A percentile compares a stretch with the other conserved stretches of the same genome.
These are phyloP conservation scores for Oreortyx pictus DNA, from an alignment of 2,797 vertebrate species.

Conservation along the genomic window DNA sequence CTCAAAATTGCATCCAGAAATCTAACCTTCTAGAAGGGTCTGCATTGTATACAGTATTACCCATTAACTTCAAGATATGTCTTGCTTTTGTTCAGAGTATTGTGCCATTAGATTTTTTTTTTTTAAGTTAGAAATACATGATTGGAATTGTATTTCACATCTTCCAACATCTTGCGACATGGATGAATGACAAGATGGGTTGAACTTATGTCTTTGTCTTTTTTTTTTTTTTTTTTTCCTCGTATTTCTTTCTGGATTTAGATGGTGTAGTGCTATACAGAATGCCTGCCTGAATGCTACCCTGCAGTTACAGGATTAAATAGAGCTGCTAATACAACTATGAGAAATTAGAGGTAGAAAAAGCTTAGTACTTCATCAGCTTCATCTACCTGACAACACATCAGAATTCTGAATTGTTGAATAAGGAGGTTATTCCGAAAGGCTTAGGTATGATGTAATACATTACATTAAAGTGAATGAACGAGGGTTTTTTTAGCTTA, in stretches of 20 bases:
- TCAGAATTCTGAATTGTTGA: conserved; percentile 13
- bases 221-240: background rate
- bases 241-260: conserved; percentile 58
- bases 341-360: conserved; percentile 64
- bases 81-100: conserved; percentile 65
- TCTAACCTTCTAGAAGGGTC: conserved; percentile 64
- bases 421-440: conserved; percentile 23
- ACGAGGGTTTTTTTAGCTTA: background rate
- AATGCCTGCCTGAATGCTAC: conserved; percentile 48
- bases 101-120: conserved; percentile 15
- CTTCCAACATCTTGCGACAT: conserved; percentile 13
- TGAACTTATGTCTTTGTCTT: conserved; percentile 51
- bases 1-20: conserved; percentile 67
- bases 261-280: conserved; percentile 52
- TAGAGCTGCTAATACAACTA: conserved; percentile 60
- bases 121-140: conserved; percentile 59
- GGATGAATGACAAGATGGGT: conserved; percentile 57
- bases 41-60: conserved; percentile 59
- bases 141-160: conserved; percentile 63
- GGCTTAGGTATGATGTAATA: conserved; percentile 27
- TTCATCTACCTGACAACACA: conserved; percentile 7
- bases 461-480: conserved; percentile 14
- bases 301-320: conserved; percentile 63
- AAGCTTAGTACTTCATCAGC: conserved; percentile 27
- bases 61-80: conserved; percentile 53